These are phyloP conservation scores for Drosophila kuntzei DNA, from an alignment of 2,888 invertebrate species.

Conservation along the genomic window DNA sequence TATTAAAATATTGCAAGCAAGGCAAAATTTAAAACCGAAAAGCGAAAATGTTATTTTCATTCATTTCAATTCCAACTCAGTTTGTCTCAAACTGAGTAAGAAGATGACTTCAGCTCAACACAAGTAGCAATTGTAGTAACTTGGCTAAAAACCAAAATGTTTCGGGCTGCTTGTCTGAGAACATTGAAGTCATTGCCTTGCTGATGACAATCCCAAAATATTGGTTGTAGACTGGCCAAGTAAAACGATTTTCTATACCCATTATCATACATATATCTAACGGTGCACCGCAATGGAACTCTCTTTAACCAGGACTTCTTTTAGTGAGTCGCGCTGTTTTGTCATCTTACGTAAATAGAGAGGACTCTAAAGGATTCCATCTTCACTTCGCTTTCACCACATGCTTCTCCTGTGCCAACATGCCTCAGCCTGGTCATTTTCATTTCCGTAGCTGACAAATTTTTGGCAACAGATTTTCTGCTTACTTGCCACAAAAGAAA, in stretches of 20 bases:
- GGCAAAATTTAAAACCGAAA: constrained; percentile 60
- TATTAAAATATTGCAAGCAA: constrained; percentile 72
- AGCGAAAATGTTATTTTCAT: constrained; percentile 54
- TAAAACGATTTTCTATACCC: constrained; percentile 69
- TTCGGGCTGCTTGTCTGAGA: constrained; percentile 2
- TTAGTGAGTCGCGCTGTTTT: constrained; percentile 44
- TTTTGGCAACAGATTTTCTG: constrained; percentile 84
- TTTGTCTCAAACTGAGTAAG: constrained; percentile 11
- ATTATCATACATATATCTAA: constrained; percentile 75
- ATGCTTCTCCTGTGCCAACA: constrained; percentile 29
- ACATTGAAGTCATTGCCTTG: constrained; percentile 60
- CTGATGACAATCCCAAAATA: constrained; percentile 75
- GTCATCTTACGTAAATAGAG: constrained; percentile 69
- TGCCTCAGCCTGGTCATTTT: constrained; percentile 67
- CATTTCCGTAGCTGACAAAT: constrained; percentile 78
- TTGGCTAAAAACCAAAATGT: constrained; percentile 78
- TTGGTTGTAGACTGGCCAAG: constrained; percentile 52
- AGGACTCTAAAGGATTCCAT: not conserved
- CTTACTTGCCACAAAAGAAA: constrained; percentile 79
- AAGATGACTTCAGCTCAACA: not conserved
- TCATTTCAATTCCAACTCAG: constrained; percentile 73
- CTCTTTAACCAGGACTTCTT: constrained; percentile 32
- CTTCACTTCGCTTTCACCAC: not conserved
- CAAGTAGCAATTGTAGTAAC: constrained; percentile 55
- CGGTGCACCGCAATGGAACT: constrained; percentile 43